Base-by-base conservation (phyloP, 2,113 vertebrate genomes). In the Geothlypis trichas region DNA sequence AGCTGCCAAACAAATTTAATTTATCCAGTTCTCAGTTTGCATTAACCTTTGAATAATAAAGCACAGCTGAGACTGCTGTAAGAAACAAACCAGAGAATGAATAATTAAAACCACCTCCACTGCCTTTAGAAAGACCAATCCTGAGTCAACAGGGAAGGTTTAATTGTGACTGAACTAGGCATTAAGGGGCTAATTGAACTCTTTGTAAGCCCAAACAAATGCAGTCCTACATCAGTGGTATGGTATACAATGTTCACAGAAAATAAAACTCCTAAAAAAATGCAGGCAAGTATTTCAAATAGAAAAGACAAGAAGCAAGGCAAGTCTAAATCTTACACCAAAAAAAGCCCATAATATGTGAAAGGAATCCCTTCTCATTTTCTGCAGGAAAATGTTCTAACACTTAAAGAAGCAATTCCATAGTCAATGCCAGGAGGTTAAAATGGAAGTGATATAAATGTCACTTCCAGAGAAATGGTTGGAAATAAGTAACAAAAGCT, bases 41-140 rank as follows among this genome's bases (percentile, higher is more conserved):
- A 97, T 98, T 98, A 98, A 98, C 96, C 97, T 98, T 97, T 98
- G 97, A 97, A 98, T 97, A 98, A 98, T 97, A 97, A 98, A 97
- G 96, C 96, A 96, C 97, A 98, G 97, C 97, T 98, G 97, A 97
- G 97, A 96, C 96, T 96, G 97, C 96, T 96, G 79, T 97, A 98
- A 98, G 98, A 98, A 95, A 97, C 96, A 98, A 98, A 97, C 97
- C 46, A 66, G 96, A 90, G 92, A 97, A 97, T 97, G 96, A 98
- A 98, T 98, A 98, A 98, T 98, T 98, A 97, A 98, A 98, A 97
- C 84, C 97, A 98, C 95, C 97, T 98, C 95, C 96, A 93, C 91
- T 83, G 94, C 92, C 96, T 96, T 96, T 94, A 89, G 96, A 96
- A 96, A 97, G 94, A 93, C 96, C 97, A 96, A 93, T 96, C 95